Percentiles rank a stretch among this genome's conserved stretches.
phyloP scores from a whole-genome alignment of 2,888 invertebrate species.

The Limenitis camilla region DNA sequence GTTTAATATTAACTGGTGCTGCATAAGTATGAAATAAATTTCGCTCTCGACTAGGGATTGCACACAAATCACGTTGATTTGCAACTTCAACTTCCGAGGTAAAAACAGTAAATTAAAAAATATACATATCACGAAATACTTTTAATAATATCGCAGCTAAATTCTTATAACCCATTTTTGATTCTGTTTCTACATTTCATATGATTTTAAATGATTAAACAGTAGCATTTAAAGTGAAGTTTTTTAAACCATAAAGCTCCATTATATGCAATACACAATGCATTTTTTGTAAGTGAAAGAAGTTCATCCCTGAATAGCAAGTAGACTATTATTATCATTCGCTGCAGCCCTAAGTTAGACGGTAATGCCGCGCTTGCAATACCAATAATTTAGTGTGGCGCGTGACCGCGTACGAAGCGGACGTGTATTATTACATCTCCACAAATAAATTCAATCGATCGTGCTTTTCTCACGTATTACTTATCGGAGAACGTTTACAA shows the following conservation, averaged over 20 bases:
- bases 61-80: not conserved
- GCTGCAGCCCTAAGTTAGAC: conserved; percentile 27
- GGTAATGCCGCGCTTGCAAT: conserved; percentile 43
- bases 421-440: conserved; percentile 33
- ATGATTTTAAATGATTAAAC: too few relatives aligned
- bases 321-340: conserved; percentile 3
- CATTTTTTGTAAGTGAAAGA: not conserved
- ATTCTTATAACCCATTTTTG: too few relatives aligned
- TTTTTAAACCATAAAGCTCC: too few relatives aligned
- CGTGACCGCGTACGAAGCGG: conserved; percentile 50
- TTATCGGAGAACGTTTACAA: conserved; percentile 10
- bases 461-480: conserved; percentile 10
- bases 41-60: conserved; percentile 49
- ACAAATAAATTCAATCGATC: conserved; percentile 3
- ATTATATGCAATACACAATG: not conserved
- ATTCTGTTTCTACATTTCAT: too few relatives aligned
- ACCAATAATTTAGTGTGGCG: conserved; percentile 64
- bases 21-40: conserved; percentile 52
- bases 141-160: too few relatives aligned
- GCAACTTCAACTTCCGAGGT: not conserved
- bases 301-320: conserved; percentile 6
- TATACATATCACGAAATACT: too few relatives aligned
- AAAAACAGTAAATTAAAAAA: too few relatives aligned
- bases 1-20: conserved; percentile 36
- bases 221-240: too few relatives aligned